A percentile compares a stretch with the other conserved stretches of the same genome.
Conservation (phyloP, 2,888 invertebrate species). For the Athalia rosae region DNA sequence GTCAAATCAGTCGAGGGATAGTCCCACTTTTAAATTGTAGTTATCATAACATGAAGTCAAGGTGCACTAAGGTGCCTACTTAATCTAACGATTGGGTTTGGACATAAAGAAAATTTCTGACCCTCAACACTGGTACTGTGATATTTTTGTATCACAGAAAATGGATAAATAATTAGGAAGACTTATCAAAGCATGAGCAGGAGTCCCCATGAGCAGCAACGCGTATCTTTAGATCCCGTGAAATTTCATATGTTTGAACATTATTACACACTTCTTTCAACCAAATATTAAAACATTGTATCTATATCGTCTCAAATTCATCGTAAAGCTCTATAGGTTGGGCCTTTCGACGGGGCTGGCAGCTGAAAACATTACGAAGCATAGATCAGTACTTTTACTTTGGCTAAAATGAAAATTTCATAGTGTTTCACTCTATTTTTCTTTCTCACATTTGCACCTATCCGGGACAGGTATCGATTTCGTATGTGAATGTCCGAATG, state of each 20-base stretch:
- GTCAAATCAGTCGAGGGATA: too few species aligned
- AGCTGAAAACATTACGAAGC: conserved; percentile 56
- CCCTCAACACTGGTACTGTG: not conserved
- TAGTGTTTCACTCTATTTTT: not conserved
- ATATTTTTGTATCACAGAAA: not conserved
- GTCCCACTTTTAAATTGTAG: too few species aligned
- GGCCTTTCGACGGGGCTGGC: conserved; percentile 56
- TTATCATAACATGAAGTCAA: not conserved
- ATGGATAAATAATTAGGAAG: not conserved
- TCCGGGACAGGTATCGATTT: conserved; percentile 78
- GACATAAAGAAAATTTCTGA: not conserved
- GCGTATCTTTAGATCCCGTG: not conserved
- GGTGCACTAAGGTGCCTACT: too few species aligned
- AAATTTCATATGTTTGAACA: too few species aligned
- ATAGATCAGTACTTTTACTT: not conserved
- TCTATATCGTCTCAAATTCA: conserved; percentile 52
- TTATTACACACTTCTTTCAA: not conserved
- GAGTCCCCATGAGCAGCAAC: not conserved
- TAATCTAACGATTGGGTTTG: too few species aligned
- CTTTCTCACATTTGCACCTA: conserved; percentile 77
- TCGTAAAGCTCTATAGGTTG: conserved; percentile 63
- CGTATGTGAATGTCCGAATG: conserved; percentile 78
- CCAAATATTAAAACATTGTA: not conserved
- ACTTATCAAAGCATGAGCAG: not conserved
- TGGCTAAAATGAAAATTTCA: not conserved